Conservation (phyloP, 2,888 invertebrate genomes). For the Cremastinae sp. region DNA sequence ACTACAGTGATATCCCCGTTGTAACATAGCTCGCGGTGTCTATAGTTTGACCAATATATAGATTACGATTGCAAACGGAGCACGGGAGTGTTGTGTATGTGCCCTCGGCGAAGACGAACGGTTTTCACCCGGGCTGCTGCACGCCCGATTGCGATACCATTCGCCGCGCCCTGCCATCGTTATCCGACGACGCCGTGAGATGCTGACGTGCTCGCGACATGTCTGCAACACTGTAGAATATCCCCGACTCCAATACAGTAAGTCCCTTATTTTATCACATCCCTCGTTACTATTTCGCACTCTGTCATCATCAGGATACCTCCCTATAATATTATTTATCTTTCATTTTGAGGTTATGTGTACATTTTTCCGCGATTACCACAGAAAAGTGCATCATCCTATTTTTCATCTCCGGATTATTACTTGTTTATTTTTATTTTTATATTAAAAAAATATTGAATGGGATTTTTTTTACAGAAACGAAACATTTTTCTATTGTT, state of each 20-base stretch:
- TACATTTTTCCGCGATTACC: conserved; percentile 1
- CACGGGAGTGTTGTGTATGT: conserved; percentile 46
- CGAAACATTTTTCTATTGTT: too few relatives aligned
- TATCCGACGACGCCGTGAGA: conserved; percentile 73
- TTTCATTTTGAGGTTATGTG: conserved; percentile 40
- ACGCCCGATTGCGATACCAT: conserved; percentile 55
- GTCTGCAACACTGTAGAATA: conserved; percentile 71
- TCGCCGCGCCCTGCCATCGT: conserved; percentile 59
- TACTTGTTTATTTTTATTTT: too few relatives aligned
- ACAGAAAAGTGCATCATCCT: too few relatives aligned
- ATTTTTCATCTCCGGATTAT: too few relatives aligned
- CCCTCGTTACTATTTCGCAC: neutral
- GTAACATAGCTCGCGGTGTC: too few relatives aligned
- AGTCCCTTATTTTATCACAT: conserved; percentile 57
- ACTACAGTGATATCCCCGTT: neutral
- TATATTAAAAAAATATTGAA: too few relatives aligned
- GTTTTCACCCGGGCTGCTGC: conserved; percentile 61
- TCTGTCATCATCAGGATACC: conserved; percentile 1
- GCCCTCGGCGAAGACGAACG: conserved; percentile 50
- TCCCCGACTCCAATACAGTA: conserved; percentile 69
- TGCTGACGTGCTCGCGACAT: conserved; percentile 75
- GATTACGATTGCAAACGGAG: conserved; percentile 1
- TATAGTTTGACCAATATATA: neutral
- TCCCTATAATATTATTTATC: neutral
- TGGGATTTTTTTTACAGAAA: too few relatives aligned